Evolutionary conservation across 2,113 vertebrate species (phyloP).

Genomic region (Mesembrinibis cayennensis): DNA sequence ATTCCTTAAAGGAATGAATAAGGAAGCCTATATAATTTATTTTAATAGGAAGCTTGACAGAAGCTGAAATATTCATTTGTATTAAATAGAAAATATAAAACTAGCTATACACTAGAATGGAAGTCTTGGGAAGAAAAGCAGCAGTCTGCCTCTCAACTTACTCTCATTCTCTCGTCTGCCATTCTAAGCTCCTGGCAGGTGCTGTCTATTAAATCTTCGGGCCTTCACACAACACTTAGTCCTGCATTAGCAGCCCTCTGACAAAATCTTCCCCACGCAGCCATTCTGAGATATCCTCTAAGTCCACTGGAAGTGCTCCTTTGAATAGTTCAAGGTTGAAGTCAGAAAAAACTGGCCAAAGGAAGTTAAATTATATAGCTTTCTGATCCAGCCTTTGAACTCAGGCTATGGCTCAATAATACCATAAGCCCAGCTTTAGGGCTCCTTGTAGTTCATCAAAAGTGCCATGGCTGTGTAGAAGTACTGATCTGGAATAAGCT

Average conservation of each 20-base stretch:
- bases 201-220: neutral
- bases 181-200: neutral
- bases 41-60: neutral
- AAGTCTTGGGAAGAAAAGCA: neutral
- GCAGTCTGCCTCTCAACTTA: neutral
- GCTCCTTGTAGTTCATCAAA: neutral
- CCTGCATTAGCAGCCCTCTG: neutral
- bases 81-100: neutral
- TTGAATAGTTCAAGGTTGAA: neutral
- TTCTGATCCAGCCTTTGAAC: neutral
- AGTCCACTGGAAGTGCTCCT: neutral
- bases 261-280: neutral
- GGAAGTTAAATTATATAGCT: neutral
- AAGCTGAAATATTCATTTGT: neutral
- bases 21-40: neutral
- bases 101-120: neutral
- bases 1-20: neutral
- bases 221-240: neutral
- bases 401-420: neutral
- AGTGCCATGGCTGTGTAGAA: neutral
- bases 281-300: neutral
- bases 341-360: neutral
- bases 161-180: neutral
- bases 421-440: neutral
- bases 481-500: neutral